These are phyloP conservation scores for Drosophila navojoa DNA, from an alignment of 1,140 invertebrate genomes.

Conservation along the genomic window DNA sequence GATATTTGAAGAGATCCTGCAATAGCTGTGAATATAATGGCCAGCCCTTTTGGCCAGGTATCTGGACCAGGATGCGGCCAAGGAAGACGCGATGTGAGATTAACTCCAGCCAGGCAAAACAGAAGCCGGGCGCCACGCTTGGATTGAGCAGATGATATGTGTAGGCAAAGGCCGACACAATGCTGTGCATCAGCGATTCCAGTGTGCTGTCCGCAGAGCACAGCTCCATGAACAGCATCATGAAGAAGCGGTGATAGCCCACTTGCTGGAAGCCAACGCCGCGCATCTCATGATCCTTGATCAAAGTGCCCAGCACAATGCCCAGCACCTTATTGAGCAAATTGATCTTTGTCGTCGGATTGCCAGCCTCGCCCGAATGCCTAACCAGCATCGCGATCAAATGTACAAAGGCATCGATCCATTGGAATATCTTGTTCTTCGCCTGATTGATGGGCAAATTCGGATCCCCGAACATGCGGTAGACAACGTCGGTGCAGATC, in stretches of 20 bases:
- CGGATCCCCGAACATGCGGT: conserved; percentile 88
- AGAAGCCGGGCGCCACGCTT: conserved; percentile 98
- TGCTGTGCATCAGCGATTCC: conserved; percentile 83
- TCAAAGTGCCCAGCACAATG: conserved; percentile 96
- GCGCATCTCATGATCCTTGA: conserved; percentile 97
- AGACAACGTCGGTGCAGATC: conserved; percentile 98
- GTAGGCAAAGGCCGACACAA: conserved; percentile 95
- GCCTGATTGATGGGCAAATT: conserved; percentile 86
- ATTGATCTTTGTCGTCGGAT: conserved; percentile 97
- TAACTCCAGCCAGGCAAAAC: conserved; percentile 99
- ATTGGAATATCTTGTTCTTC: conserved; percentile 96
- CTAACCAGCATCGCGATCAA: conserved; percentile 98
- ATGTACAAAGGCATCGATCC: conserved; percentile 97
- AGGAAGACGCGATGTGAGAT: conserved; percentile 98
- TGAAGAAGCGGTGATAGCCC: conserved; percentile 98
- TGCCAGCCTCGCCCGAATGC: conserved; percentile 94
- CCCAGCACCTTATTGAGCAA: conserved; percentile 97
- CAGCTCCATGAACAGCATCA: conserved; percentile 98
- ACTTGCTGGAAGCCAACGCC: conserved; percentile 97
- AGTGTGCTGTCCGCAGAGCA: conserved; percentile 96
- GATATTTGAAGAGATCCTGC: conserved; percentile 97
- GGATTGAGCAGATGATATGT: conserved; percentile 96
- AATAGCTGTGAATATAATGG: conserved; percentile 95
- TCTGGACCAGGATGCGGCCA: conserved; percentile 95
- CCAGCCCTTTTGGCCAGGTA: conserved; percentile 93